phyloP scores from a whole-genome alignment of 2,888 invertebrate genomes.

The Campaea margaritaria region DNA sequence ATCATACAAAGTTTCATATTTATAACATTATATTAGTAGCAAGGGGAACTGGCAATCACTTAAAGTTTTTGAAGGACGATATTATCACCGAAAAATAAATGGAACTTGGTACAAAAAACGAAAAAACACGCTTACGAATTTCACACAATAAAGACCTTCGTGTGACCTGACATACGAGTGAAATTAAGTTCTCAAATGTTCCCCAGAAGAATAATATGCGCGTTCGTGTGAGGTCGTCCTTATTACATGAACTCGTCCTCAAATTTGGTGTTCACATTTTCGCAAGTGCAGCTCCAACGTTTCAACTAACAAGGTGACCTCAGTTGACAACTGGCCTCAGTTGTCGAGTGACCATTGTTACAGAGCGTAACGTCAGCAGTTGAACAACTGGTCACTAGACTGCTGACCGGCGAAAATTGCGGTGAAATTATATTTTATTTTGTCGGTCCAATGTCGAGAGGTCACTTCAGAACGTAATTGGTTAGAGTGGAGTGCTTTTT shows the following conservation, averaged over 20 bases:
- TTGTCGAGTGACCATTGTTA: constrained; percentile 38
- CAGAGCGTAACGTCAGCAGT: constrained; percentile 8
- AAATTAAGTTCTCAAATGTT: too few relatives aligned
- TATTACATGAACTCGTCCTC: not conserved
- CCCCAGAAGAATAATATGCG: too few relatives aligned
- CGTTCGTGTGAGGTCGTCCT: too few relatives aligned
- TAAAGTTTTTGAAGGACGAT: not conserved
- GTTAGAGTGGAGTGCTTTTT: not conserved
- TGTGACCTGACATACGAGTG: too few relatives aligned
- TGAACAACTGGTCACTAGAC: constrained; percentile 19
- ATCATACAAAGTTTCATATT: too few relatives aligned
- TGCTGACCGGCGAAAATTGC: constrained; percentile 33
- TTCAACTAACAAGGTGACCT: constrained; percentile 39
- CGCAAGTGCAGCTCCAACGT: constrained; percentile 25
- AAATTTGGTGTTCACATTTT: not conserved
- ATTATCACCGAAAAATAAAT: too few relatives aligned
- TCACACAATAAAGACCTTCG: too few relatives aligned
- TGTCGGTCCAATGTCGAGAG: constrained; percentile 4
- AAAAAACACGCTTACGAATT: too few relatives aligned
- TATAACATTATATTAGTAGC: too few relatives aligned
- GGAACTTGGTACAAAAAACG: too few relatives aligned
- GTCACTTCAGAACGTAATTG: not conserved
- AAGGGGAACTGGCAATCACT: not conserved
- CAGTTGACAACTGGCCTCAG: constrained; percentile 24
- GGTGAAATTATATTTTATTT: constrained; percentile 30